Conservation (phyloP, 2,888 invertebrate species). For the Lasioglossum leucozonium region DNA sequence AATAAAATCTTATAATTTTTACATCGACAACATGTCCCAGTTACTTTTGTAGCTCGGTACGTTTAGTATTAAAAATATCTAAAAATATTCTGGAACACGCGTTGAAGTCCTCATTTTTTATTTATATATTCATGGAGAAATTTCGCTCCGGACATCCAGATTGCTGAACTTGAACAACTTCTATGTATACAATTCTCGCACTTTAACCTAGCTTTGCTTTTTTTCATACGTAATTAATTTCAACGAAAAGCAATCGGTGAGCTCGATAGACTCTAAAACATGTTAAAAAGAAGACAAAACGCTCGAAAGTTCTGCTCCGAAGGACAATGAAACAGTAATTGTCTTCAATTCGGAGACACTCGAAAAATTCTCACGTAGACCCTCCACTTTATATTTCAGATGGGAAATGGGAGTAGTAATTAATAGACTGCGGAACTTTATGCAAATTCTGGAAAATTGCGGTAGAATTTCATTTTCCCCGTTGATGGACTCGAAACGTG, state of each 20-base stretch:
- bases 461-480: constrained; percentile 6
- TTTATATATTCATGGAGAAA: no score
- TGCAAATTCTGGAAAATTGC: not conserved
- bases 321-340: not conserved
- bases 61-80: no score
- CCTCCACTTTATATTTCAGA: not conserved
- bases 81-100: no score
- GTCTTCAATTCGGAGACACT: not conserved
- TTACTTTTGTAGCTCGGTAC: no score
- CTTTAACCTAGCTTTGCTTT: not conserved
- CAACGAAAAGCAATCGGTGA: not conserved
- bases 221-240: not conserved
- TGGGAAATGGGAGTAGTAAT: not conserved
- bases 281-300: not conserved
- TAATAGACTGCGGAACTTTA: constrained; percentile 1
- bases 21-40: no score
- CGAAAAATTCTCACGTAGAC: not conserved
- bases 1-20: no score
- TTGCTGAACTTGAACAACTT: not conserved
- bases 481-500: not conserved
- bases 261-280: not conserved
- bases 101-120: no score
- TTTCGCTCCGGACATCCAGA: no score
- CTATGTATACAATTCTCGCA: not conserved
- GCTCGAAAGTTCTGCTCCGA: not conserved